Percentiles rank a stretch among this genome's conserved stretches.
Conservation (phyloP, 2,113 vertebrate species). For the Marmota monax region DNA sequence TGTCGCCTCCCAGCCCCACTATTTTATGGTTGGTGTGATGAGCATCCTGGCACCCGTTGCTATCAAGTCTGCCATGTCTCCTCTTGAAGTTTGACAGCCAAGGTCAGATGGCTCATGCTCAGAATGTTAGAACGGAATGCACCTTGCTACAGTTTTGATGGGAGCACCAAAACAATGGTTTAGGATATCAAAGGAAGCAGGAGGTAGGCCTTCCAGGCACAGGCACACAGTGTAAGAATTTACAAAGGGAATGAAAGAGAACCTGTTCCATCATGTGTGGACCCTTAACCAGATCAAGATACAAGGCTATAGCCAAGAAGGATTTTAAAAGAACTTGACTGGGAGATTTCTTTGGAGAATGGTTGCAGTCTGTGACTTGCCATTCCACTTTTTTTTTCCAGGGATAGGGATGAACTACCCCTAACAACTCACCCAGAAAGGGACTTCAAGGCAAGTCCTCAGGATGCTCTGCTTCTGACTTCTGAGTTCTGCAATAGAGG, state of each 20-base stretch:
- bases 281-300: neutral
- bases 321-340: neutral
- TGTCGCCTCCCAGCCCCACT: neutral
- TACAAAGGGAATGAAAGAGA: neutral
- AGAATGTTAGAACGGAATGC: neutral
- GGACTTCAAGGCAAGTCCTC: neutral
- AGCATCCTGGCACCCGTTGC: neutral
- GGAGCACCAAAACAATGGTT: neutral
- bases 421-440: neutral
- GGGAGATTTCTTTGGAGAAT: neutral
- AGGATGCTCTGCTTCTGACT: too few species aligned
- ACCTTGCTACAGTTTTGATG: neutral
- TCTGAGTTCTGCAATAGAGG: neutral
- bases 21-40: neutral
- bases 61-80: neutral
- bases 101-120: neutral
- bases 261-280: neutral
- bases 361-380: neutral
- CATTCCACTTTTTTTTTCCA: neutral
- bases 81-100: neutral
- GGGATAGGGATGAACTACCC: neutral
- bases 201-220: neutral
- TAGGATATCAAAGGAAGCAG: neutral
- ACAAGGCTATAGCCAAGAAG: slow-evolving; percentile 24
- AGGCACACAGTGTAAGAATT: neutral